Evolutionary conservation across 2,797 vertebrate genomes (phyloP).

Genomic region (Psittacula derbiana): DNA sequence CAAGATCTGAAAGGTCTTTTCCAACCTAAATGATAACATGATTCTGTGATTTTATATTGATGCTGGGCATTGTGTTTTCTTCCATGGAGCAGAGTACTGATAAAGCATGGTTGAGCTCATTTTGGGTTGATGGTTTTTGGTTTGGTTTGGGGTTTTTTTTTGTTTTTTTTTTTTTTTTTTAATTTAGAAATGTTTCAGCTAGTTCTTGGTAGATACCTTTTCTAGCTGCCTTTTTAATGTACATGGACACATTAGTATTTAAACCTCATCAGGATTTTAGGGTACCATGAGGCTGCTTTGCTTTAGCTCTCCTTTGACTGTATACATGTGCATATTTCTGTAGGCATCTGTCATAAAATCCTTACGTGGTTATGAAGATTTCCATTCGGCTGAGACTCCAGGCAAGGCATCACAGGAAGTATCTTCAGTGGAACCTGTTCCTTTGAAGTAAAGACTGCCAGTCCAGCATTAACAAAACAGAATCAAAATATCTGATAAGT

Average conservation of each 20-base stretch:
- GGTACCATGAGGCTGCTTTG: not conserved
- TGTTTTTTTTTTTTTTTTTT: not conserved
- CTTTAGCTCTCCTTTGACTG: not conserved
- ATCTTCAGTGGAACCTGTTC: not conserved
- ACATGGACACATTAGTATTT: not conserved
- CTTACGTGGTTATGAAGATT: constrained; percentile 16
- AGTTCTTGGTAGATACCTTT: not conserved
- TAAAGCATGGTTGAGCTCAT: not conserved
- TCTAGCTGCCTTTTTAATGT: not conserved
- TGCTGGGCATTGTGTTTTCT: not conserved
- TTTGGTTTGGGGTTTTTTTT: not conserved
- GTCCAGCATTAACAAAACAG: constrained; percentile 1
- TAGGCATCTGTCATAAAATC: constrained; percentile 15
- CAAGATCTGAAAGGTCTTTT: not conserved
- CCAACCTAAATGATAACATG: not conserved
- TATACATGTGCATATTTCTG: not conserved
- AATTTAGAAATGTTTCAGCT: not conserved
- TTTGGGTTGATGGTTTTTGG: not conserved
- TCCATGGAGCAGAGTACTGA: not conserved
- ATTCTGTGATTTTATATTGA: accelerated
- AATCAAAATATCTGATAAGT: constrained; percentile 9
- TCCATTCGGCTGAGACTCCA: constrained; percentile 4
- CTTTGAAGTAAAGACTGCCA: constrained; percentile 11
- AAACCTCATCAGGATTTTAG: not conserved
- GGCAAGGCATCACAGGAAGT: not conserved